Base-by-base conservation (phyloP, 2,797 vertebrate species). In the Pipistrellus nathusii region DNA sequence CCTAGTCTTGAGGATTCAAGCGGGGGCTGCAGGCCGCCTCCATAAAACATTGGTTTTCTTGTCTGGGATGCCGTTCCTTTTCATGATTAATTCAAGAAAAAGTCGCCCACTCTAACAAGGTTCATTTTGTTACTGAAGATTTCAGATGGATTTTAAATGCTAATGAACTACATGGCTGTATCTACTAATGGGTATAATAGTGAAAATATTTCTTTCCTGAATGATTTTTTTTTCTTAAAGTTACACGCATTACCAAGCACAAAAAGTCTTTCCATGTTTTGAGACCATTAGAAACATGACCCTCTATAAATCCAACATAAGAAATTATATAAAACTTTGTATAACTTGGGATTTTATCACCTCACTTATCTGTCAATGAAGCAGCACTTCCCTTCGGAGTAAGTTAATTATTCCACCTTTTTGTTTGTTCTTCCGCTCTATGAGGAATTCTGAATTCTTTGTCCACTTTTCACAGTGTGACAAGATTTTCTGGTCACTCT, bases 11-110 rank as follows among this genome's bases (percentile, higher is more conserved):
- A 81, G 57, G 81, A 93, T 92, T 97, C 92, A 90, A 66, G 35
- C 64, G 30, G 75, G 88, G 57, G 44, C 38, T 64, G 48, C 64
- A 66, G 59, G 64, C 55, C 57, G 77, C 76, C 75, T 86, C 92
- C 68, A 73, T 95, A 94, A 95, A 97, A 93, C 32, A 32, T 13
- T 77, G 55, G 10, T 48, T 95, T 96, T 96, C 77, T 94, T 85
- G 93, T 91, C 62, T 88, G 89, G 38, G 62, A 78, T n/a, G 38
- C 2, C 12, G 48, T 88, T 88, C 27, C 25, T 78, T 95, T 93
- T 71, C 17, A 27, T 93, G 76, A 66, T 91, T 90, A 71, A 68
- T 59, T 91, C 15, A 82, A 83, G 12, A 62, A 85, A 86, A 85
- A 30, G 5, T n/a, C 48, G 32, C n/a, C n/a, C 18, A 55, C 13